phyloP scores from a whole-genome alignment of 2,888 invertebrate genomes.

The Vanessa cardui region DNA sequence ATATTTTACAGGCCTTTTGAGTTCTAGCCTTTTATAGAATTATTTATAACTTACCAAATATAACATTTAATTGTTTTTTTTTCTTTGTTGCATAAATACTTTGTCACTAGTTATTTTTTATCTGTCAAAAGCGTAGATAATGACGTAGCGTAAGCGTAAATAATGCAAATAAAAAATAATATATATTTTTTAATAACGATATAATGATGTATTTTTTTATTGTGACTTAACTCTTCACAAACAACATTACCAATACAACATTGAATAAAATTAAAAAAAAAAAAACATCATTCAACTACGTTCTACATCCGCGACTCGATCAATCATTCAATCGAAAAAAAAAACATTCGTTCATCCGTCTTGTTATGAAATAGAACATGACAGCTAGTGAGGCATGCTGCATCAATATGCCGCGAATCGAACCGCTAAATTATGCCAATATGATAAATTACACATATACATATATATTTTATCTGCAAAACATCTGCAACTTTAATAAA shows the following conservation, averaged over 20 bases:
- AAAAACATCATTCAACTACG: neutral
- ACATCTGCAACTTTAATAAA: no score
- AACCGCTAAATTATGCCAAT: neutral
- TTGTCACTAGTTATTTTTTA: neutral
- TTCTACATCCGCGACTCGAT: constrained; percentile 10
- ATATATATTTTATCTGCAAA: neutral
- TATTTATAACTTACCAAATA: constrained; percentile 3
- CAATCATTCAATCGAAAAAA: constrained; percentile 1
- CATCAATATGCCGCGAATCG: constrained; percentile 1
- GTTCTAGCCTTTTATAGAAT: constrained; percentile 20
- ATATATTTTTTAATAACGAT: no score
- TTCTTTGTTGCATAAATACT: neutral
- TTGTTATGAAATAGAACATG: constrained; percentile 34
- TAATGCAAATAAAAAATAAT: no score
- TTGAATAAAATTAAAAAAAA: neutral
- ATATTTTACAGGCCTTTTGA: constrained; percentile 23
- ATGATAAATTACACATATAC: neutral
- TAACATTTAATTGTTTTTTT: neutral
- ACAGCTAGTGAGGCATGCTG: constrained; percentile 29
- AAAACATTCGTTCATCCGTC: constrained; percentile 14
- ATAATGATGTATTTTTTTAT: no score
- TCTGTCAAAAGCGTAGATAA: no score
- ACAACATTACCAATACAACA: neutral
- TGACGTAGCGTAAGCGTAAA: no score
- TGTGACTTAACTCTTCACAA: neutral